Percentiles rank a stretch among this genome's conserved stretches.
Conservation (phyloP, 2,113 vertebrate species). For the Pseudopipra pipra region DNA sequence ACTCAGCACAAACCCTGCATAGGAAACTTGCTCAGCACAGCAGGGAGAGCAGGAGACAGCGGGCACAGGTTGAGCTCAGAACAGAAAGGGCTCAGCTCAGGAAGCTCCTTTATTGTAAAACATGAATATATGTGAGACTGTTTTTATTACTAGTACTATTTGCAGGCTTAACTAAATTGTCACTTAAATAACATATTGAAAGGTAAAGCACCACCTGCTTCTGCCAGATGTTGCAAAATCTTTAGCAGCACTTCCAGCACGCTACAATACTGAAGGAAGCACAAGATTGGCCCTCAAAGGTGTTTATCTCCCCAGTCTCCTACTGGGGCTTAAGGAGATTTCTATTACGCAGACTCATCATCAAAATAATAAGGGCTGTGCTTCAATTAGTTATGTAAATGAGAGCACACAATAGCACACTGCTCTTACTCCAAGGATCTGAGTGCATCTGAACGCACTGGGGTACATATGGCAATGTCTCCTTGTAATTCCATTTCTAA, state of each 20-base stretch:
- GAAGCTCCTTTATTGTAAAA: background rate
- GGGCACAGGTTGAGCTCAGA: background rate
- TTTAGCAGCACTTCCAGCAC: background rate
- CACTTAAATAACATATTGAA: conserved; percentile 69
- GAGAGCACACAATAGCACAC: background rate
- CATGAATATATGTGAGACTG: background rate
- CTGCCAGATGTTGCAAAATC: conserved; percentile 70
- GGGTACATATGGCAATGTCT: fast-evolving
- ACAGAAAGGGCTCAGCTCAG: background rate
- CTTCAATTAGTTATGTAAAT: conserved; percentile 10
- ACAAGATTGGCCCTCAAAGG: background rate
- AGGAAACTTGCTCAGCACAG: background rate
- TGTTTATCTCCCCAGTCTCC: background rate
- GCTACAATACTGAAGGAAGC: background rate
- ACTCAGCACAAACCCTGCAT: background rate
- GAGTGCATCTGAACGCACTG: background rate
- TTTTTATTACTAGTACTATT: conserved; percentile 60
- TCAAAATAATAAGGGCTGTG: background rate
- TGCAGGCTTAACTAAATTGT: conserved; percentile 58
- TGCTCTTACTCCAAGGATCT: background rate
- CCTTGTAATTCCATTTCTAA: background rate
- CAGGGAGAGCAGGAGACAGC: background rate
- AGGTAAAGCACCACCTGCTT: conserved; percentile 63
- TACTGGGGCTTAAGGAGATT: background rate
- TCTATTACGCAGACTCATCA: background rate